Evolutionary conservation across 1,140 invertebrate species (phyloP), one percentile per base, ranked within the genome.

Genomic region (Trachymyrmex septentrionalis): DNA sequence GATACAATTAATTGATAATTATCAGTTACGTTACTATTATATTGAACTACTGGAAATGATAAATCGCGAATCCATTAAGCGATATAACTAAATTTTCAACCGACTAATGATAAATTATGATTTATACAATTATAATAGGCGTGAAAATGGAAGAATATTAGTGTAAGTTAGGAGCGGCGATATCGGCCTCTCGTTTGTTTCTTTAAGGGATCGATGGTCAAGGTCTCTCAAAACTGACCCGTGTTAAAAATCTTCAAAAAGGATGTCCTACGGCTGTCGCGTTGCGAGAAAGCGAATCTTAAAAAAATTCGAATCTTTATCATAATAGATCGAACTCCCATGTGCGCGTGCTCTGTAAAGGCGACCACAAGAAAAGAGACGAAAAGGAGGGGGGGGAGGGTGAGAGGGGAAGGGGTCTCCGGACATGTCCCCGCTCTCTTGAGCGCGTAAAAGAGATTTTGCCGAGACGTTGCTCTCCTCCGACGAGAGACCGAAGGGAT

Each of bases 361-460:
- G 77, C 69, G 76, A 67, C 19, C 55, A 72, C 78, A 87, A 89
- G 88, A 84, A 89, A 77, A 76, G 44, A 71, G 30, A 63, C 69
- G 67, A 73, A 66, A 78, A 50, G 75, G 5, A 16, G 21, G 30
- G 0, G 5, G 30, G 30, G 0, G 30, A 3, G 30, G 3, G n/a
- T n/a, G 30, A 3, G 16, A 34, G 88, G 48, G 50, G 57, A 30
- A 38, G 44, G 50, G 67, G 27, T 61, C 73, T 86, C 76, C 76
- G 80, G 88, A 90, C 76, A 86, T 81, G 88, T 88, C 89, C 81
- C 77, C 81, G 86, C 84, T 87, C 77, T 87, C 81, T 87, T 63
- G 86, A 89, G 86, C 92, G 90, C 91, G 93, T 88, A 93, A 93
- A 93, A 91, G 92, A 93, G 91, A 93, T 93, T 93, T 93, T 64